Evolutionary conservation across 2,113 vertebrate species (phyloP).

Genomic region (Lepus timidus): DNA sequence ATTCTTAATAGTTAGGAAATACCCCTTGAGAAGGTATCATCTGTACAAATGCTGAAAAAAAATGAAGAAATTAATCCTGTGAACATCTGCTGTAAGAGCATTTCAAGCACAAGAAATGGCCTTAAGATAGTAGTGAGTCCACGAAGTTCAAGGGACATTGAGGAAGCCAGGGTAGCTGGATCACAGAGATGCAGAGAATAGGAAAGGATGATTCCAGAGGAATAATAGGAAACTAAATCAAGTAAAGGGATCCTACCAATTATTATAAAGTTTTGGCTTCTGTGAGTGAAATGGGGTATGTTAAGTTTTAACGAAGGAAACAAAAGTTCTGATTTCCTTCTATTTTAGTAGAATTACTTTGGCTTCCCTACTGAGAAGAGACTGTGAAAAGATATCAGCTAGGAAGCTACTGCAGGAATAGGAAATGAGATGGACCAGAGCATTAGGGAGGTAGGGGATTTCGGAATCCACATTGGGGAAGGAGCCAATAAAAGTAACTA

Average conservation of each 20-base stretch:
- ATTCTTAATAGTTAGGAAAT: neutral
- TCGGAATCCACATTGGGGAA: neutral
- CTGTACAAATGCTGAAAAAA: neutral
- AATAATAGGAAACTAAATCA: neutral
- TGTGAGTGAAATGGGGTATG: neutral
- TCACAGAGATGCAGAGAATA: neutral
- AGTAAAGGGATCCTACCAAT: neutral
- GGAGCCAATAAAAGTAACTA: neutral
- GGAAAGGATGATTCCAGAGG: neutral
- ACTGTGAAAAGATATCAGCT: neutral
- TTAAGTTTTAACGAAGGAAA: neutral
- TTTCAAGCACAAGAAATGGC: neutral
- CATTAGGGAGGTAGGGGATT: neutral
- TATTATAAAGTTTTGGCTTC: neutral
- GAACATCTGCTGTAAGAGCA: neutral
- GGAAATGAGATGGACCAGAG: neutral
- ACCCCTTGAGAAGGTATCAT: neutral
- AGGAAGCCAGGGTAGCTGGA: neutral
- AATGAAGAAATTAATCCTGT: neutral
- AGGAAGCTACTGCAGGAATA: neutral
- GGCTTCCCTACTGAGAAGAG: neutral
- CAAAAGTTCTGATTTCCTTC: neutral
- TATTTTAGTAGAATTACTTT: neutral
- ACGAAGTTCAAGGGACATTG: neutral
- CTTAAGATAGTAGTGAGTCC: neutral